Evolutionary conservation across 2,113 vertebrate genomes (phyloP).

Genomic region (Haplochromis burtoni): DNA sequence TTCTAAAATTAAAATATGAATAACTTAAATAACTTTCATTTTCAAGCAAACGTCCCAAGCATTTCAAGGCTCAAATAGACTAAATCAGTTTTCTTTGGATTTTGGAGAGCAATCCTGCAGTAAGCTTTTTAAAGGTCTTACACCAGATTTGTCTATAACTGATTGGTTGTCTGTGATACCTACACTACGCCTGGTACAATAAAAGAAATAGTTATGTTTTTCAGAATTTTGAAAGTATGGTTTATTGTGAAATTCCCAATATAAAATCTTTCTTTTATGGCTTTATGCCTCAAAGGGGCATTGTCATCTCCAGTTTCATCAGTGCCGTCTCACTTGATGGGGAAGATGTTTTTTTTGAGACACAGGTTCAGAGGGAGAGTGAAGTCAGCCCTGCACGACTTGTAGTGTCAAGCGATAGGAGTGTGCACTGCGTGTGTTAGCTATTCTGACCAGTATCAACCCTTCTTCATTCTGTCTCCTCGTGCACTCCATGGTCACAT

Average conservation of each 20-base stretch:
- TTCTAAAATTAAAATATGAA: neutral
- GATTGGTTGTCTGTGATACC: neutral
- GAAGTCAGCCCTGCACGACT: neutral
- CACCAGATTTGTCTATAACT: neutral
- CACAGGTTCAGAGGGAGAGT: neutral
- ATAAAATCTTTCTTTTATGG: neutral
- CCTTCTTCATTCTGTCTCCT: neutral
- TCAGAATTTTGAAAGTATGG: neutral
- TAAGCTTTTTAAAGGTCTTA: neutral
- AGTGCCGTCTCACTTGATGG: neutral
- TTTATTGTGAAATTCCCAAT: neutral
- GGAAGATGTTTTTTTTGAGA: neutral
- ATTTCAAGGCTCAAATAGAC: neutral
- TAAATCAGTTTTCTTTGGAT: neutral
- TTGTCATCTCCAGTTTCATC: neutral
- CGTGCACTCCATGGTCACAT: neutral
- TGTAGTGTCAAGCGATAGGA: neutral
- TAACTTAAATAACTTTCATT: neutral
- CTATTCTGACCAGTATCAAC: neutral
- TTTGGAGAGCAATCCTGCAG: neutral
- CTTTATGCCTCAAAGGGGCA: neutral
- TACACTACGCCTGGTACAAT: neutral
- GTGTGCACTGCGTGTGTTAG: neutral
- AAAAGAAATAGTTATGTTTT: neutral
- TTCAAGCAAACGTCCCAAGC: neutral